A percentile compares a stretch with the other conserved stretches of the same genome.
These are phyloP conservation scores for Notospermus geniculatus DNA, from an alignment of 1,140 invertebrate species.

Conservation along the genomic window DNA sequence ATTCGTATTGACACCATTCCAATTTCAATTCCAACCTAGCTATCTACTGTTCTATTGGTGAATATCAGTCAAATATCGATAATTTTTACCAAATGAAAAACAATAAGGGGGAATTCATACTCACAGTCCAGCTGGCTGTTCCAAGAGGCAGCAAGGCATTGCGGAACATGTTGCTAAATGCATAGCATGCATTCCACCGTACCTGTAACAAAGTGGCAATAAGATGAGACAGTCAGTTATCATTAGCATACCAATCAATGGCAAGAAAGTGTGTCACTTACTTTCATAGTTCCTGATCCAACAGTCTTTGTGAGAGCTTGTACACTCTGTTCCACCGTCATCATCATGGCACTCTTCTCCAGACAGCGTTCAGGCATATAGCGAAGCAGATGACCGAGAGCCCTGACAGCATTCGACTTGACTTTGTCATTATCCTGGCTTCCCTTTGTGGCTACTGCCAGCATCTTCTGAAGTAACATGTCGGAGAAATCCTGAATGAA, in stretches of 20 bases:
- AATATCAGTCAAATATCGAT: no score
- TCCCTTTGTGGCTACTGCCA: conserved; percentile 65
- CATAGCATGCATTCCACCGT: conserved; percentile 88
- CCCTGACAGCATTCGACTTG: conserved; percentile 75
- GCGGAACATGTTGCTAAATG: conserved; percentile 73
- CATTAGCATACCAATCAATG: no score
- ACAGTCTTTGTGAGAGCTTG: conserved; percentile 68
- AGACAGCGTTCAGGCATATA: conserved; percentile 61
- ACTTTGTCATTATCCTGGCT: conserved; percentile 71
- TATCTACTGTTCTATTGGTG: no score
- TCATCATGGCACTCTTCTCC: conserved; percentile 52
- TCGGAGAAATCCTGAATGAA: conserved; percentile 68
- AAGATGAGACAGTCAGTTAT: no score
- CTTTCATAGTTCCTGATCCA: conserved; percentile 73
- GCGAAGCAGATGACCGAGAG: conserved; percentile 74
- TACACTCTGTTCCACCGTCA: conserved; percentile 59
- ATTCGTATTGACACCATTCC: no score
- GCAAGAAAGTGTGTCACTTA: conserved; percentile 38
- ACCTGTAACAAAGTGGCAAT: conserved; percentile 57
- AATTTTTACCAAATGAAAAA: no score
- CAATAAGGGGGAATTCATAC: conserved; percentile 17
- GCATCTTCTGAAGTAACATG: conserved; percentile 66
- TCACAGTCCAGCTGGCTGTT: conserved; percentile 60
- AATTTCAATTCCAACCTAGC: no score
- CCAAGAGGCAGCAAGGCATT: conserved; percentile 63